phyloP scores from a whole-genome alignment of 2,113 vertebrate genomes.

The Atrichornis clamosus region DNA sequence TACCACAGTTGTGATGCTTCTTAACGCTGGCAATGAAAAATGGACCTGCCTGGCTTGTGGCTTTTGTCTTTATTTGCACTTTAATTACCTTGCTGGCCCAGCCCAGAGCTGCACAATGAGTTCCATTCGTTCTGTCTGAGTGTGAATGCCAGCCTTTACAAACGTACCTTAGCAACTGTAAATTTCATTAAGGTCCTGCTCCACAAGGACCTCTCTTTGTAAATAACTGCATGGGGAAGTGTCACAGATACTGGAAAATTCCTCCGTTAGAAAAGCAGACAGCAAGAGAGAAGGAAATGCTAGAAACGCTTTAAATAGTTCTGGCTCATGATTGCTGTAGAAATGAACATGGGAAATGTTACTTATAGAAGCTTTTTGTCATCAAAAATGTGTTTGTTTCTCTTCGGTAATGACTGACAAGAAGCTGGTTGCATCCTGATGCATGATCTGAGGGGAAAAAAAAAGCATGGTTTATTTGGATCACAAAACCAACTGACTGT shows the following conservation, averaged over 20 bases:
- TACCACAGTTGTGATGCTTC: slow-evolving; percentile 23
- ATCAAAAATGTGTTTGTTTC: slow-evolving; percentile 37
- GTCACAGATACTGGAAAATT: slow-evolving; percentile 4
- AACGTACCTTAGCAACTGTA: slow-evolving; percentile 47
- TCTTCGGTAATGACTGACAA: slow-evolving; percentile 38
- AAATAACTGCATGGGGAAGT: slow-evolving; percentile 50
- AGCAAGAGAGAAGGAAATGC: slow-evolving; percentile 7
- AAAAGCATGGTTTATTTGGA: slow-evolving; percentile 57
- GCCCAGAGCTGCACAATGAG: slow-evolving; percentile 44
- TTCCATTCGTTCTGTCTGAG: neutral
- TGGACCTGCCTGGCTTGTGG: slow-evolving; percentile 42
- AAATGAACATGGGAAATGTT: neutral
- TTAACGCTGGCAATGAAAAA: neutral
- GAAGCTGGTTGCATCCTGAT: slow-evolving; percentile 41
- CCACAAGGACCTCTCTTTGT: slow-evolving; percentile 43
- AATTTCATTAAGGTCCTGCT: slow-evolving; percentile 42
- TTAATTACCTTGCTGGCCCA: slow-evolving; percentile 56
- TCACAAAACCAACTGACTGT: neutral
- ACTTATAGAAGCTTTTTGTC: slow-evolving; percentile 17
- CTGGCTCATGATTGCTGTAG: slow-evolving; percentile 28
- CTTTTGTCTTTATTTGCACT: slow-evolving; percentile 70
- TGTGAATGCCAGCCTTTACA: slow-evolving; percentile 23
- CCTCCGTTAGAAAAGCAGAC: neutral
- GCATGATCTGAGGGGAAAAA: slow-evolving; percentile 52
- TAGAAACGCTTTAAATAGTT: slow-evolving; percentile 33